phyloP scores from a whole-genome alignment of 1,140 invertebrate genomes.

The Cydia splendana region DNA sequence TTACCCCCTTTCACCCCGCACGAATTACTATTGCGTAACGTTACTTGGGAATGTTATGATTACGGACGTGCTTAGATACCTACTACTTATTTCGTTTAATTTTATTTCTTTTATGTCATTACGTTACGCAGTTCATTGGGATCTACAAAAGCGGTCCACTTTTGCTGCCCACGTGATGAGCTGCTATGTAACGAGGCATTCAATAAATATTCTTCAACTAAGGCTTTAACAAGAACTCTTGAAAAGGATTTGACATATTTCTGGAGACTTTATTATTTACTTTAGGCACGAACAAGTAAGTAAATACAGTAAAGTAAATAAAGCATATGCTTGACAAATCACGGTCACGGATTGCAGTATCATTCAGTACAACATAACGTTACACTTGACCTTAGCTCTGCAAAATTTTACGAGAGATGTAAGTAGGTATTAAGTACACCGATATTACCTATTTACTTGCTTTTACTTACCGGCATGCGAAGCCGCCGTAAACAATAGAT shows the following conservation, averaged over 20 bases:
- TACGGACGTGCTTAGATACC: slow-evolving; percentile 9
- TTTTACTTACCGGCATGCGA: neutral
- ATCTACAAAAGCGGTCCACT: neutral
- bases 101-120: slow-evolving; percentile 7
- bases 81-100: neutral
- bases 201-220: neutral
- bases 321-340: neutral
- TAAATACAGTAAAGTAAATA: slow-evolving; percentile 10
- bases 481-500: neutral
- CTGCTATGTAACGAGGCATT: neutral
- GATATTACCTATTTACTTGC: neutral
- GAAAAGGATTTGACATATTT: neutral
- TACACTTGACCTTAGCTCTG: slow-evolving; percentile 13
- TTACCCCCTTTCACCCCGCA: slow-evolving; percentile 32
- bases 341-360: slow-evolving; percentile 20
- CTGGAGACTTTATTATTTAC: neutral
- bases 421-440: neutral
- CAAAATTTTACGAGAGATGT: slow-evolving; percentile 8
- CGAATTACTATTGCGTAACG: slow-evolving; percentile 21
- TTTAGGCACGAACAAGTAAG: neutral
- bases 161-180: neutral
- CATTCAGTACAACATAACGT: slow-evolving; percentile 18
- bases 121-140: neutral
- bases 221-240: neutral
- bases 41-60: slow-evolving; percentile 20